Evolutionary conservation across 1,140 invertebrate genomes (phyloP), one percentile per base, ranked within the genome.

Genomic region (Ectropis grisescens): DNA sequence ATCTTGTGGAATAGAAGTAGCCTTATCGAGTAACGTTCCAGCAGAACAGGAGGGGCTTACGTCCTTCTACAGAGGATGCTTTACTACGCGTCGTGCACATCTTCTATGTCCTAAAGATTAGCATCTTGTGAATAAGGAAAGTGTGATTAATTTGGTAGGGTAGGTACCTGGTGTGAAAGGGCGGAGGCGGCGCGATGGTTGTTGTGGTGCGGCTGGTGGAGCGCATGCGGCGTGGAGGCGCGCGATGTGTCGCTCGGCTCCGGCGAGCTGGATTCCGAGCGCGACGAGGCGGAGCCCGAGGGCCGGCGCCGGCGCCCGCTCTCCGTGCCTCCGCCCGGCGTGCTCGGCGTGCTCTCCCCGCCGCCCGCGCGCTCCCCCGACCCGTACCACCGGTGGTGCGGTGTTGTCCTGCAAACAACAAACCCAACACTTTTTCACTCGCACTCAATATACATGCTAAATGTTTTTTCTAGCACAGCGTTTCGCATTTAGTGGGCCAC

Each of bases 161-260:
- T n/a, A n/a, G 29, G 41, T 40, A 70, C 70, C 59, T 74, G 62
- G 33, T 67, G 58, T 19, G 60, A 60, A 13, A 54, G 55, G 2
- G 49, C 27, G 16, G 67, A 55, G 25, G 61, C 58, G n/a, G 66
- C 59, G n/a, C 65, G 54, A 44, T 59, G 51, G 46, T 60, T 54
- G 38, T 32, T 28, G 42, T 62, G 60, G 40, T 56, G 58, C 40
- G 66, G 52, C 49, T 58, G 58, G 3, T 3, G 3, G 16, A n/a
- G 24, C 22, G 60, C 46, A 31, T 58, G 53, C 5, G 74, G 74
- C 36, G 69, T 78, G 34, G 72, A 71, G 28, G 72, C 70, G 13
- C 70, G 68, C 42, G 69, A 74, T 23, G 68, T 74, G 46, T 76
- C 67, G 52, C 68, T 75, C 30, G 65, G 67, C 50, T 74, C 72